phyloP scores from a whole-genome alignment of 2,888 invertebrate species.

The Xestoiulus laeticollis region DNA sequence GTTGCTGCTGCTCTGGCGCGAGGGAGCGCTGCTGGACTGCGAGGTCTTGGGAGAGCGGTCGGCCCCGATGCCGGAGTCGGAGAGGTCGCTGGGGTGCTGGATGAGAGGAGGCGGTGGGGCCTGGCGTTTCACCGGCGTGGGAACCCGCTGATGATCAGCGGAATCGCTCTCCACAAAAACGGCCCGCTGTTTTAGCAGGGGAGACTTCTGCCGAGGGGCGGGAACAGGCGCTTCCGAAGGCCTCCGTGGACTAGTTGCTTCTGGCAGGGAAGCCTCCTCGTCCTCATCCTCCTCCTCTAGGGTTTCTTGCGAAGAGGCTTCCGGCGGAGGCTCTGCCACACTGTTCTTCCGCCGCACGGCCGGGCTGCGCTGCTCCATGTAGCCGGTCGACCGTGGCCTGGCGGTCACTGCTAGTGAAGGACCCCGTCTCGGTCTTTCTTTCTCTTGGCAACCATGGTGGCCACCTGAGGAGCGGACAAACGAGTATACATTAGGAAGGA shows the following conservation, averaged over 20 bases:
- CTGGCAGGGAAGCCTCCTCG: not conserved
- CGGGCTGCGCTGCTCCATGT: conserved; percentile 20
- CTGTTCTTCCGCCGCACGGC: not conserved
- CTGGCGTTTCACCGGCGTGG: not conserved
- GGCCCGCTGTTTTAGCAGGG: conserved; percentile 57
- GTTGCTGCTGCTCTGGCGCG: conserved; percentile 53
- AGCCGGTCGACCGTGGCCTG: not conserved
- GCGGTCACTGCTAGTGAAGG: not conserved
- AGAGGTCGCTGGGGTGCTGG: conserved; percentile 47
- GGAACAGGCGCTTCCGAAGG: conserved; percentile 49
- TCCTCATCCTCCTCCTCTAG: not conserved
- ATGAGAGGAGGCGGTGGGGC: conserved; percentile 54
- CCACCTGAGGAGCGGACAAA: not conserved
- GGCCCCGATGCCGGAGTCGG: conserved; percentile 54
- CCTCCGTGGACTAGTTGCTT: conserved; percentile 20
- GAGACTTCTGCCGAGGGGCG: conserved; percentile 54
- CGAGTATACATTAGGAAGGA: too few species aligned
- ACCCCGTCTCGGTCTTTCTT: conserved; percentile 8
- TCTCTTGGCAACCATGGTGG: conserved; percentile 21
- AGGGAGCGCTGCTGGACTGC: conserved; percentile 55
- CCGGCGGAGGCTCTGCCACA: not conserved
- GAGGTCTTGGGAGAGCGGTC: conserved; percentile 55
- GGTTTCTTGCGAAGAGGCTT: not conserved
- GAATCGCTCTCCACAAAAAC: conserved; percentile 56
- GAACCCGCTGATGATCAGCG: not conserved